phyloP scores from a whole-genome alignment of 35 echinoderm and acorn worm genomes.

The Diadema setosum region DNA sequence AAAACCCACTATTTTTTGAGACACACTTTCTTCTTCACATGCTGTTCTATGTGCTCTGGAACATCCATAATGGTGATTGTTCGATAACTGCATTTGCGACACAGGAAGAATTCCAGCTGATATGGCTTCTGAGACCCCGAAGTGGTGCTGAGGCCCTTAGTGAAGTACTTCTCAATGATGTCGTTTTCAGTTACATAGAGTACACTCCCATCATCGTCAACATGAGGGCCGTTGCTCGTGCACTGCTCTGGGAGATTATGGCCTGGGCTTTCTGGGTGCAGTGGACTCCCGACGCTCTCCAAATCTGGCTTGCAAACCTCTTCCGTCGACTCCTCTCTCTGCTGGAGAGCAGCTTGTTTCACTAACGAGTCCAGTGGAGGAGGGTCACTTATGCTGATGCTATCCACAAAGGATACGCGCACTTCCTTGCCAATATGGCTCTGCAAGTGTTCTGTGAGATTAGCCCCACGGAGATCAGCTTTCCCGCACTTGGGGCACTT shows the following conservation, averaged over 20 bases:
- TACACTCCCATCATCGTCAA: neutral
- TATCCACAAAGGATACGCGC: neutral
- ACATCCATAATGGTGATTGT: neutral
- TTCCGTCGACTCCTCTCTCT: no score
- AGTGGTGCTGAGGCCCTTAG: neutral
- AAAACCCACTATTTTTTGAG: neutral
- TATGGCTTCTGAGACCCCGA: neutral
- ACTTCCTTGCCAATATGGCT: neutral
- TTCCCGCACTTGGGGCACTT: neutral
- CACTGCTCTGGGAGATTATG: no score
- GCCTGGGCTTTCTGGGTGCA: no score
- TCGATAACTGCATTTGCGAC: neutral
- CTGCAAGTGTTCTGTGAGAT: neutral
- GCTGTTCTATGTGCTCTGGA: neutral
- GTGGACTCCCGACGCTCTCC: no score
- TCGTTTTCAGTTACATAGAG: neutral
- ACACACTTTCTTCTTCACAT: neutral
- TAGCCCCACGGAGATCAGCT: neutral
- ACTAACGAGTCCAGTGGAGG: no score
- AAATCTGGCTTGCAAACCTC: no score
- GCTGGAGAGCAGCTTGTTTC: no score
- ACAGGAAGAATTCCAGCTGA: neutral
- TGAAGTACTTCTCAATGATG: neutral
- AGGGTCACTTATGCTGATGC: neutral
- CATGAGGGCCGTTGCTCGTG: neutral